These are phyloP conservation scores for Holocentrus rufus DNA, from an alignment of 2,797 vertebrate species.

Conservation along the genomic window DNA sequence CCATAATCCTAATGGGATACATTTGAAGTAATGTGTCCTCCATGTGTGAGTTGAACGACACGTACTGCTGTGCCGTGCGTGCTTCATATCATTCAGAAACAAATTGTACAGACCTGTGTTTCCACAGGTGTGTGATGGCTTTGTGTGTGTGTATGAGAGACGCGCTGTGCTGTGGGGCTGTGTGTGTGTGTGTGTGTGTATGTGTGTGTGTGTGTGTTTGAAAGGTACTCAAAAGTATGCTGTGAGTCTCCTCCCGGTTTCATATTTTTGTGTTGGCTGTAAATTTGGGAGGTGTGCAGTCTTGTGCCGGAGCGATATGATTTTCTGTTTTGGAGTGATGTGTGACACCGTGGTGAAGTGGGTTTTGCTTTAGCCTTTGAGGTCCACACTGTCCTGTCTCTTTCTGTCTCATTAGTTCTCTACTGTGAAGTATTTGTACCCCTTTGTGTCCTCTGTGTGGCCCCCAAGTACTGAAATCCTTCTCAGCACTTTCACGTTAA, in stretches of 20 bases:
- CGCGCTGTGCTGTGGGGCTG: slow-evolving; percentile 59
- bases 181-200: slow-evolving; percentile 40
- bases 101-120: slow-evolving; percentile 66
- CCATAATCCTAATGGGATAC: slow-evolving; percentile 85
- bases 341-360: slow-evolving; percentile 66
- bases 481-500: slow-evolving; percentile 62
- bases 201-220: slow-evolving; percentile 45
- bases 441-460: slow-evolving; percentile 65
- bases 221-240: slow-evolving; percentile 35
- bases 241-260: slow-evolving; percentile 58
- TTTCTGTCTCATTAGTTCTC: slow-evolving; percentile 28
- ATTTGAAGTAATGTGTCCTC: slow-evolving; percentile 81
- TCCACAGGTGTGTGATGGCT: slow-evolving; percentile 65
- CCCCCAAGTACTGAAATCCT: slow-evolving; percentile 59
- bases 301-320: slow-evolving; percentile 50
- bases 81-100: slow-evolving; percentile 76
- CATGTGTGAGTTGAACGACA: slow-evolving; percentile 75
- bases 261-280: slow-evolving; percentile 66
- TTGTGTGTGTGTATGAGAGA: slow-evolving; percentile 63
- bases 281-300: slow-evolving; percentile 36
- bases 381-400: slow-evolving; percentile 56
- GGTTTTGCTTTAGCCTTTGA: slow-evolving; percentile 76
- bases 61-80: slow-evolving; percentile 75
- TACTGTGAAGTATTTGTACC: slow-evolving; percentile 46
- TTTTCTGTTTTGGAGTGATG: slow-evolving; percentile 51